Conservation (phyloP, 2,888 invertebrate genomes). For the Adelphocoris suturalis region DNA sequence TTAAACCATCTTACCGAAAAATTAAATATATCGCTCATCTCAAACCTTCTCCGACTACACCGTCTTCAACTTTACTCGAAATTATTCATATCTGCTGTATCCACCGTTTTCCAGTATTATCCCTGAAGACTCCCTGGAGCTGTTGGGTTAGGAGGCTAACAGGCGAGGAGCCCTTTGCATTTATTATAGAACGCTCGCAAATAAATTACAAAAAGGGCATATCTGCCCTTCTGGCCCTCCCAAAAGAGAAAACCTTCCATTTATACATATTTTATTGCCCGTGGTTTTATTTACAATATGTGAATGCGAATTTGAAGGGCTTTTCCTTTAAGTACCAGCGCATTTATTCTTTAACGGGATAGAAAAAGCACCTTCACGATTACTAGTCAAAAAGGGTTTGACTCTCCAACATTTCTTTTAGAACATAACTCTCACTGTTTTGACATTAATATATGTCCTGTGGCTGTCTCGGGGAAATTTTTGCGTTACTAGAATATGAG, state of each 20-base stretch:
- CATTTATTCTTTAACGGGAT: constrained; percentile 3
- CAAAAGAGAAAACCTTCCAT: constrained; percentile 27
- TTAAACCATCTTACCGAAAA: background rate
- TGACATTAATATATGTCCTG: too few relatives aligned
- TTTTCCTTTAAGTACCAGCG: constrained; percentile 18
- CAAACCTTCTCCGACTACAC: background rate
- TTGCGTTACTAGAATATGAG: too few relatives aligned
- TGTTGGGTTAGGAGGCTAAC: constrained; percentile 32
- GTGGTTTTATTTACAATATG: constrained; percentile 18
- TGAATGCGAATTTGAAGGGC: constrained; percentile 30
- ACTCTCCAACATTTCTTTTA: background rate
- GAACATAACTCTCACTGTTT: background rate
- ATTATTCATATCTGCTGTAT: constrained; percentile 20
- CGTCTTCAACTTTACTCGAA: background rate
- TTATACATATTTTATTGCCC: constrained; percentile 27
- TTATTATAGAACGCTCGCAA: constrained; percentile 28
- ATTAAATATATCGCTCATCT: background rate
- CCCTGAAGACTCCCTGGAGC: constrained; percentile 22
- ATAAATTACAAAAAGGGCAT: constrained; percentile 32
- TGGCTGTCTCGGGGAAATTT: too few relatives aligned
- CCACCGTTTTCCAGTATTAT: constrained; percentile 29
- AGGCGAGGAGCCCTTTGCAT: constrained; percentile 36
- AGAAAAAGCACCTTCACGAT: background rate
- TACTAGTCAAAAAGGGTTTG: background rate
- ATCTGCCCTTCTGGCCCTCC: constrained; percentile 27